Base-by-base conservation (phyloP, 2,888 invertebrate species). In the Chouioia cunea region DNA sequence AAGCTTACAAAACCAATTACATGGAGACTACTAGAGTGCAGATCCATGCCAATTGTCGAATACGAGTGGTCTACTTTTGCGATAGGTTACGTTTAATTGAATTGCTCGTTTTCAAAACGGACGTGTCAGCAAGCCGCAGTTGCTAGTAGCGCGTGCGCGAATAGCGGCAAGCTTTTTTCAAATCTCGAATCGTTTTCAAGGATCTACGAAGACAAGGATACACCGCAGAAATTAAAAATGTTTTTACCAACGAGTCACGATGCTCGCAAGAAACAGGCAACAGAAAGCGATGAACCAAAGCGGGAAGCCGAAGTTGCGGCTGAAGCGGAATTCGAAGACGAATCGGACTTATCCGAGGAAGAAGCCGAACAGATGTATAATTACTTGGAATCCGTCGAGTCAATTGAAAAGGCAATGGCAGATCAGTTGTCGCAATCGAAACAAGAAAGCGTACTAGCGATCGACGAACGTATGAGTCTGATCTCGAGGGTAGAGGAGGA, bases 1-100 rank as follows among this genome's bases (percentile, higher is more conserved):
- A 97, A 80, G 97, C 97, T 0, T 98, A 98, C 83, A 97, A 97
- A n/a, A 97, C 97, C 15, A 96, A 95, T 86, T 97, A 97, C 86
- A 93, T 97, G 66, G 97, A 97, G 87, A 97, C 97, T 1, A 89
- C 89, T 77, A 88, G 97, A 79, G 93, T 98, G 71, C 93, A 97
- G 89, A 94, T 98, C 78, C 97, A 98, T 87, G 97, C 97, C 50
- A 98, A 98, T 86, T 97, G 97, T 83, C 89, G 97, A 78, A 93
- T 98, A 74, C 90, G 97, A 79, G 89, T 97, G 60, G 92, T 95
- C 18, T 95, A 94, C 85, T 95, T 95, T 83, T 92, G 93, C 10
- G 94, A 95, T 60, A 82, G 77, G 84, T 82, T n/a, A 63, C 64
- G 59, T n/a, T 18, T 0, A 10, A 2, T 23, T 18, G n/a, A n/a